Evolutionary conservation across 2,113 vertebrate species (phyloP).

Genomic region (Pluvialis apricaria): DNA sequence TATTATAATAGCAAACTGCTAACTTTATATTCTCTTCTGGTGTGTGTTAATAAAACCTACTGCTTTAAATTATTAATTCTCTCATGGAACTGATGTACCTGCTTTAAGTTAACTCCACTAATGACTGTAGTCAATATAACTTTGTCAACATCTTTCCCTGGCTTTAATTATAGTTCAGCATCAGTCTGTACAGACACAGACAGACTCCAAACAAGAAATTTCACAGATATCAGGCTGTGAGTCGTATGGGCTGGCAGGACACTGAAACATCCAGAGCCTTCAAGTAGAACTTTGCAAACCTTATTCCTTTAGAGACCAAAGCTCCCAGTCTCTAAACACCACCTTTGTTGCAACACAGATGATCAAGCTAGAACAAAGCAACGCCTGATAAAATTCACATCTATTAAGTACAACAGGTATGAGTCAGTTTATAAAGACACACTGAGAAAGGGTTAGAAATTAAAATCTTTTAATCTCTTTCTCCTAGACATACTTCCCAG

Average conservation of each 20-base stretch:
- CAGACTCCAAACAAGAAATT: not conserved
- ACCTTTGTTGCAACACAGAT: not conserved
- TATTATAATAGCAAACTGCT: not conserved
- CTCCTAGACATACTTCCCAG: not conserved
- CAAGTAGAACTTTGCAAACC: not conserved
- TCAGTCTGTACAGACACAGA: not conserved
- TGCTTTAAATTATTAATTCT: not conserved
- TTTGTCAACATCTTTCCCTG: not conserved
- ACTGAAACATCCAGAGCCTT: not conserved
- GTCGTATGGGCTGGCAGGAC: not conserved
- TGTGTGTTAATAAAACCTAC: not conserved
- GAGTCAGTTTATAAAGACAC: not conserved
- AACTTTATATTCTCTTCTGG: not conserved
- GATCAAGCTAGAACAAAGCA: not conserved
- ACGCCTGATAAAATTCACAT: not conserved
- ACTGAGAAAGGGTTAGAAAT: not conserved
- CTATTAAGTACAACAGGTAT: not conserved
- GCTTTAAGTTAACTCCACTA: slow-evolving; percentile 26
- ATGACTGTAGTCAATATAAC: not conserved
- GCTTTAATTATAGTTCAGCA: not conserved
- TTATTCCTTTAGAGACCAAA: not conserved
- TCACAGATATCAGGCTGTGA: not conserved
- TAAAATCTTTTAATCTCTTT: not conserved
- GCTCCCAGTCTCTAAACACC: not conserved
- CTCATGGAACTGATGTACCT: not conserved